phyloP scores from a whole-genome alignment of 2,113 vertebrate species.

The Loxodonta africana region DNA sequence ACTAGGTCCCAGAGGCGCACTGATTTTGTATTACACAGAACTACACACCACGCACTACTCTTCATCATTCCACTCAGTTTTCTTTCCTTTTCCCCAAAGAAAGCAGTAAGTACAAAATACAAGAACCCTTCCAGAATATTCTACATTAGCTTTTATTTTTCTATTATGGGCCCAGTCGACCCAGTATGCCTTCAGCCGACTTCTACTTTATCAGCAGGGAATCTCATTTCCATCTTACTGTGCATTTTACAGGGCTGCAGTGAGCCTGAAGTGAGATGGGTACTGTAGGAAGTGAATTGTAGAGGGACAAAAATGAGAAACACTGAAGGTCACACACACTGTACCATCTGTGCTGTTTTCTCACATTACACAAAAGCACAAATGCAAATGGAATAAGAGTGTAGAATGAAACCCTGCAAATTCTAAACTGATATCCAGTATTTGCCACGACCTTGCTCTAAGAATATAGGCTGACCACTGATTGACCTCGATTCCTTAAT shows the following conservation, averaged over 20 bases:
- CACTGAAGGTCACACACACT: conserved; percentile 75
- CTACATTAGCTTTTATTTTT: conserved; percentile 78
- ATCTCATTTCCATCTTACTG: conserved; percentile 78
- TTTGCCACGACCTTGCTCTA: conserved; percentile 63
- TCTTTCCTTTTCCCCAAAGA: conserved; percentile 42
- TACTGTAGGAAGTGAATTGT: conserved; percentile 77
- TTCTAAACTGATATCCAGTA: conserved; percentile 76
- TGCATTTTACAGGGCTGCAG: conserved; percentile 66
- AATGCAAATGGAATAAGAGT: conserved; percentile 71
- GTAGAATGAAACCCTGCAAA: conserved; percentile 77
- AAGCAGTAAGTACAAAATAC: conserved; percentile 70
- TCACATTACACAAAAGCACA: conserved; percentile 73
- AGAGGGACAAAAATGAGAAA: conserved; percentile 81
- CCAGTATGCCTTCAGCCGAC: conserved; percentile 80
- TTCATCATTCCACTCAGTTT: conserved; percentile 40
- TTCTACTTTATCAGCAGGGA: conserved; percentile 84
- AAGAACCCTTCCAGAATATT: conserved; percentile 70
- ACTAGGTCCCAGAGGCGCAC: neutral
- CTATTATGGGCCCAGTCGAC: conserved; percentile 66
- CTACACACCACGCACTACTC: conserved; percentile 33
- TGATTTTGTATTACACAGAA: conserved; percentile 28
- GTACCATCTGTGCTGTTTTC: conserved; percentile 79
- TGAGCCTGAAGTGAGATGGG: conserved; percentile 75
- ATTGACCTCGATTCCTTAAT: conserved; percentile 78
- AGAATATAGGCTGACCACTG: conserved; percentile 76